Percentiles rank a stretch among this genome's conserved stretches.
Evolutionary conservation across 2,888 invertebrate genomes (phyloP).

Genomic region (Cordilura impudica): DNA sequence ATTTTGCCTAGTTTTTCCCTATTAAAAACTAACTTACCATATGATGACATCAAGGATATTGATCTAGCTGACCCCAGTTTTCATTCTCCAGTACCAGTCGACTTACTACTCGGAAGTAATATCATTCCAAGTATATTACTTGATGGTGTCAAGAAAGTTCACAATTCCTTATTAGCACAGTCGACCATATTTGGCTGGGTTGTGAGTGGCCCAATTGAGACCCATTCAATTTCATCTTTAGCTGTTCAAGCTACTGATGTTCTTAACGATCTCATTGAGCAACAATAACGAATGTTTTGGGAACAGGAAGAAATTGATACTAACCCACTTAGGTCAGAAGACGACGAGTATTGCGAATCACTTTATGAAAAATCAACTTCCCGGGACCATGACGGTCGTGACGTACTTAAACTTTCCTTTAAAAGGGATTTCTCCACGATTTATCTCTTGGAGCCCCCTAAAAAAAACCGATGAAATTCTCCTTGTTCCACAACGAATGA

Average conservation of each 20-base stretch:
- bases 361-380: not conserved
- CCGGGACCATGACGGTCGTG: not conserved
- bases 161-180: constrained; percentile 17
- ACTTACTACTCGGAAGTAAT: constrained; percentile 33
- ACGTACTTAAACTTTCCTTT: not conserved
- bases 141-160: not conserved
- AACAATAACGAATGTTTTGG: not conserved
- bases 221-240: not conserved
- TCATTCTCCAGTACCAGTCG: not conserved
- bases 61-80: constrained; percentile 23
- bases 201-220: constrained; percentile 22
- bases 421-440: not conserved
- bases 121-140: constrained; percentile 1
- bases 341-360: not conserved
- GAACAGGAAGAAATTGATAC: not conserved
- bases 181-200: constrained; percentile 33
- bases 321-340: not conserved
- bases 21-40: not conserved
- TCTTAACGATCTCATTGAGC: not conserved
- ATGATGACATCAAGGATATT: not conserved
- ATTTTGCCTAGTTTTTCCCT: not conserved
- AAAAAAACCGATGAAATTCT: too few relatives aligned
- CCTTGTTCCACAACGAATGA: too few relatives aligned
- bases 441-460: too few relatives aligned
- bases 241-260: constrained; percentile 8